Evolutionary conservation across 2,797 vertebrate species (phyloP).

Genomic region (Discoglossus pictus): DNA sequence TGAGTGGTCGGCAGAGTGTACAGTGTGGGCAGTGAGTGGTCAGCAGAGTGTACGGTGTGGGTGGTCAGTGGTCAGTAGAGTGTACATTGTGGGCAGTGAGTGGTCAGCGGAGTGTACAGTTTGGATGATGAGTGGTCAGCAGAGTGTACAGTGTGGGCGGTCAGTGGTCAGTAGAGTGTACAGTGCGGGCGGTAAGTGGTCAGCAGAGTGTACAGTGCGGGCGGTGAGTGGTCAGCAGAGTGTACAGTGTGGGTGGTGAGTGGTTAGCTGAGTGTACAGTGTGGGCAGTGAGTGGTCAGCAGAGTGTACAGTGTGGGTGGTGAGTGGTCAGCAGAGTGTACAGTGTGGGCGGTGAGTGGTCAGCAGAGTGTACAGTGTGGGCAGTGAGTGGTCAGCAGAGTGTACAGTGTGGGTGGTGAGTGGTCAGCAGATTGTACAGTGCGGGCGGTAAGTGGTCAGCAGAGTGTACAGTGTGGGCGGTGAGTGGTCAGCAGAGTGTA

Average conservation of each 20-base stretch:
- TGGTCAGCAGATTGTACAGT: slow-evolving; percentile 91
- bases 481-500: slow-evolving; percentile 92
- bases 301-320: slow-evolving; percentile 95
- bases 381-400: slow-evolving; percentile 90
- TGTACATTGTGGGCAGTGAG: slow-evolving; percentile 93
- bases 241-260: slow-evolving; percentile 93
- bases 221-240: slow-evolving; percentile 90
- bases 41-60: slow-evolving; percentile 93
- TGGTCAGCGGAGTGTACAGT: slow-evolving; percentile 91
- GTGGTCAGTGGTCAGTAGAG: slow-evolving; percentile 92
- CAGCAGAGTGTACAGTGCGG: slow-evolving; percentile 93
- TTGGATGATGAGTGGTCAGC: slow-evolving; percentile 90
- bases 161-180: slow-evolving; percentile 94
- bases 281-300: slow-evolving; percentile 90
- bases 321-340: slow-evolving; percentile 92
- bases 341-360: slow-evolving; percentile 89
- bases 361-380: slow-evolving; percentile 93
- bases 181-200: slow-evolving; percentile 89
- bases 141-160: slow-evolving; percentile 95
- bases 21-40: slow-evolving; percentile 89
- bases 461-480: slow-evolving; percentile 95
- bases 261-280: slow-evolving; percentile 89
- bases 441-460: slow-evolving; percentile 90
- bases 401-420: slow-evolving; percentile 93
- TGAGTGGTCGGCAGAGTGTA: slow-evolving; percentile 92